phyloP scores from a whole-genome alignment of 2,797 vertebrate species.

The Dallia pectoralis region DNA sequence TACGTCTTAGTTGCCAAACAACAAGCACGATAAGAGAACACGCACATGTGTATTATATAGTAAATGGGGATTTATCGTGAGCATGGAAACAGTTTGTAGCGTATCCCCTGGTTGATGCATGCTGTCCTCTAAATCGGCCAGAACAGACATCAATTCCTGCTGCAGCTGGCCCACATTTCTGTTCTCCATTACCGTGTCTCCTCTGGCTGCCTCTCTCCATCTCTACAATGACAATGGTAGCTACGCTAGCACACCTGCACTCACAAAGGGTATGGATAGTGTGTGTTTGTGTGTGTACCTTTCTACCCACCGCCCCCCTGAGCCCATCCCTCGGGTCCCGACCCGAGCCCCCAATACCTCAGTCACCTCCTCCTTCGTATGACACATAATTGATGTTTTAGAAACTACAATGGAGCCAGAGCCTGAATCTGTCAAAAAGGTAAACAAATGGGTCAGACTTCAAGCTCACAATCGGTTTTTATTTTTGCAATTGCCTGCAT shows the following conservation, averaged over 20 bases:
- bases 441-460: not conserved
- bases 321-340: conserved; percentile 73
- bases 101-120: conserved; percentile 73
- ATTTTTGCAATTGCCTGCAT: not conserved
- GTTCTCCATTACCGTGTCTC: conserved; percentile 71
- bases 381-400: conserved; percentile 60
- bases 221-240: conserved; percentile 53
- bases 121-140: conserved; percentile 70
- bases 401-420: conserved; percentile 64
- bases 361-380: conserved; percentile 77
- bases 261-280: not conserved
- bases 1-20: conserved; percentile 18
- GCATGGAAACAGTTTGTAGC: conserved; percentile 55
- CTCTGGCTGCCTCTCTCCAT: conserved; percentile 72
- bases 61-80: not conserved
- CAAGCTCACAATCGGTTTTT: not conserved
- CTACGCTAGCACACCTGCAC: conserved; percentile 1
- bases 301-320: conserved; percentile 59
- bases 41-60: not conserved
- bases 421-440: conserved; percentile 59
- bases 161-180: conserved; percentile 65
- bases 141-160: conserved; percentile 69
- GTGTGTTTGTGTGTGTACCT: not conserved
- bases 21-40: not conserved
- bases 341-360: conserved; percentile 74